phyloP scores from a whole-genome alignment of 2,797 vertebrate genomes.

The Tinamus major region DNA sequence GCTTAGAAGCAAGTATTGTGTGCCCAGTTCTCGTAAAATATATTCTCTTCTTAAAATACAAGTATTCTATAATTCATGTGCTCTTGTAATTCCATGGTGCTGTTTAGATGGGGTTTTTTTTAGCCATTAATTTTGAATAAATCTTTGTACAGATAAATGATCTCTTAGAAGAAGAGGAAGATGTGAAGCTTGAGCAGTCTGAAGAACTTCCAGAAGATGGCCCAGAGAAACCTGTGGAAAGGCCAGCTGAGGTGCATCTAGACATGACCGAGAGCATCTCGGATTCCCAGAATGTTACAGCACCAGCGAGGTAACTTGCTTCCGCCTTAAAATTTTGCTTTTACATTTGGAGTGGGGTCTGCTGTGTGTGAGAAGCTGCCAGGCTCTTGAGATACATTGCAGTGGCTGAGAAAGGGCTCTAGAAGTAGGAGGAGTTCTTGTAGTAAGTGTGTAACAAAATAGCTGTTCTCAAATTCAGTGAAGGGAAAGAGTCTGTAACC shows the following conservation, averaged over 20 bases:
- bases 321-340: background rate
- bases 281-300: slow-evolving; percentile 76
- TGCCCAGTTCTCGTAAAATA: background rate
- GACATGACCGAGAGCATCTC: slow-evolving; percentile 78
- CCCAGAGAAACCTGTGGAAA: slow-evolving; percentile 82
- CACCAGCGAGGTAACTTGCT: slow-evolving; percentile 80
- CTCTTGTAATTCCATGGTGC: background rate
- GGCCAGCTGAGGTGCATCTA: slow-evolving; percentile 76
- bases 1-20: background rate
- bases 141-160: slow-evolving; percentile 80
- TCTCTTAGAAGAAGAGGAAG: slow-evolving; percentile 86
- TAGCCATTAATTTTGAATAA: background rate
- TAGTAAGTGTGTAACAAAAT: background rate
- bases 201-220: slow-evolving; percentile 92
- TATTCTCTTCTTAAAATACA: fast-evolving
- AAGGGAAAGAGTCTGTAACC: background rate
- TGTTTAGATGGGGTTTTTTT: slow-evolving; percentile 19
- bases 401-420: background rate
- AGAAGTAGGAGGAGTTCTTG: background rate
- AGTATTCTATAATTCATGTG: background rate
- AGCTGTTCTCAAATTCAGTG: background rate
- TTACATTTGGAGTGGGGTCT: background rate
- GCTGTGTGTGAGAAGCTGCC: background rate
- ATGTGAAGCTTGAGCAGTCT: slow-evolving; percentile 93
- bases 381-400: background rate